A percentile compares a stretch with the other conserved stretches of the same genome.
Evolutionary conservation across 2,113 vertebrate genomes (phyloP).

Genomic region (Pyxicephalus adspersus): DNA sequence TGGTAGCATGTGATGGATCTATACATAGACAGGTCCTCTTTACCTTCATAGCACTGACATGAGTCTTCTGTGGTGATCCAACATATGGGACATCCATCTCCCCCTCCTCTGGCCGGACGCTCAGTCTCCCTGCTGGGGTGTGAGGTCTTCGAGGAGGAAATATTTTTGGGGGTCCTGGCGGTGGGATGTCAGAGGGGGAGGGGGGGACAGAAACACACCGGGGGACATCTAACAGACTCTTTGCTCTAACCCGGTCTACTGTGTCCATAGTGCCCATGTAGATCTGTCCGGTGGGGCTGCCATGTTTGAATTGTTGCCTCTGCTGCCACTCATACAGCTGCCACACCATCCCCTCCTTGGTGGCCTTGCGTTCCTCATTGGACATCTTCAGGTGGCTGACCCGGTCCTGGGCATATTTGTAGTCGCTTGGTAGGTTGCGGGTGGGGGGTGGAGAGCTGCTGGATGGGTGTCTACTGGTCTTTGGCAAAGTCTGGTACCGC

Average conservation of each 20-base stretch:
- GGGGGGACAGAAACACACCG: constrained; percentile 94
- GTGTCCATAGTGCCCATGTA: constrained; percentile 80
- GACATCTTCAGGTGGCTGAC: constrained; percentile 97
- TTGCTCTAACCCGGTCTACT: constrained; percentile 81
- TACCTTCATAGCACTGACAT: constrained; percentile 83
- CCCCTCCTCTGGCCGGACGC: constrained; percentile 82
- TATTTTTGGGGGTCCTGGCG: constrained; percentile 78
- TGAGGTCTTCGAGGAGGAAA: constrained; percentile 85
- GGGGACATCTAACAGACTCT: constrained; percentile 89
- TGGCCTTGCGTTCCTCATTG: constrained; percentile 88
- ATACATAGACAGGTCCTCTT: constrained; percentile 7
- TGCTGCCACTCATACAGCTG: constrained; percentile 98
- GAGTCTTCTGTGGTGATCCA: constrained; percentile 82
- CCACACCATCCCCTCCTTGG: constrained; percentile 95
- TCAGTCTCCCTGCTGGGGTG: constrained; percentile 90
- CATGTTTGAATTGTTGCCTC: constrained; percentile 94
- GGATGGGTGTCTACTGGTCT: constrained; percentile 78
- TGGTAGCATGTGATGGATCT: no score
- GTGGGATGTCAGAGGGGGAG: constrained; percentile 90
- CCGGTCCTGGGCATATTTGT: constrained; percentile 95
- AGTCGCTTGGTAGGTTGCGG: constrained; percentile 91
- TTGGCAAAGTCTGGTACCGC: constrained; percentile 91
- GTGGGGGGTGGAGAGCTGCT: constrained; percentile 79
- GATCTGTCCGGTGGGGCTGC: constrained; percentile 88
- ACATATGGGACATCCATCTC: constrained; percentile 76